Percentiles rank a stretch among this genome's conserved stretches.
phyloP scores from a whole-genome alignment of 2,797 vertebrate species.

The Ceyx erithaca region DNA sequence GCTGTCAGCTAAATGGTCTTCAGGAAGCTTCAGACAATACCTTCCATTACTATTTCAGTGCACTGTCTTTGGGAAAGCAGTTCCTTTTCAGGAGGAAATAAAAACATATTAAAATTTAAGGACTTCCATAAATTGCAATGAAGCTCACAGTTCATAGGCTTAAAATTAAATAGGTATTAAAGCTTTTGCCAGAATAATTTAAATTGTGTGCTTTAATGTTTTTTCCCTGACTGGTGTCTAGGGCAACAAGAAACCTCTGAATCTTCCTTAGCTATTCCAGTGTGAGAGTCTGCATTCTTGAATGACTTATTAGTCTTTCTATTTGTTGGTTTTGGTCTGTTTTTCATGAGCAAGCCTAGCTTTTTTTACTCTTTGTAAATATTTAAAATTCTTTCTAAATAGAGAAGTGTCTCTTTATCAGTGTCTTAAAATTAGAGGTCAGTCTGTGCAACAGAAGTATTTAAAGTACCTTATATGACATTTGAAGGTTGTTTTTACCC shows the following conservation, averaged over 20 bases:
- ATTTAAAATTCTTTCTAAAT: neutral
- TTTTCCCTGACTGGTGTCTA: neutral
- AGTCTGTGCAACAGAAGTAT: neutral
- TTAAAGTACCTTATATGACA: neutral
- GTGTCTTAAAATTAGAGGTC: neutral
- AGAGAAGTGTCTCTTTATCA: neutral
- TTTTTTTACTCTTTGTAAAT: neutral
- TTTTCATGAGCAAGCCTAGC: neutral
- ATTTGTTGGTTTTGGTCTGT: neutral
- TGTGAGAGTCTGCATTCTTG: conserved; percentile 4
- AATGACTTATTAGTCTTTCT: neutral
- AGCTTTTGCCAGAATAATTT: neutral
- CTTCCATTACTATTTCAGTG: neutral
- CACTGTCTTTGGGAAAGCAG: neutral
- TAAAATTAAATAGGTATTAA: conserved; percentile 6
- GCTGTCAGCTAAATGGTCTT: neutral
- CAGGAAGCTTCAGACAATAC: neutral
- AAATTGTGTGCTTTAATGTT: neutral
- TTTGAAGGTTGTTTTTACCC: neutral
- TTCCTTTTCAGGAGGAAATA: neutral
- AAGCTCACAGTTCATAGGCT: neutral
- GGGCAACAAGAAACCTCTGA: conserved; percentile 23
- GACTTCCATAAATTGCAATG: neutral
- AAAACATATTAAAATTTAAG: neutral
- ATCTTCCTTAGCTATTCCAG: neutral